Evolutionary conservation across 1,140 invertebrate species (phyloP).

Genomic region (Macrocentrus cingulum): DNA sequence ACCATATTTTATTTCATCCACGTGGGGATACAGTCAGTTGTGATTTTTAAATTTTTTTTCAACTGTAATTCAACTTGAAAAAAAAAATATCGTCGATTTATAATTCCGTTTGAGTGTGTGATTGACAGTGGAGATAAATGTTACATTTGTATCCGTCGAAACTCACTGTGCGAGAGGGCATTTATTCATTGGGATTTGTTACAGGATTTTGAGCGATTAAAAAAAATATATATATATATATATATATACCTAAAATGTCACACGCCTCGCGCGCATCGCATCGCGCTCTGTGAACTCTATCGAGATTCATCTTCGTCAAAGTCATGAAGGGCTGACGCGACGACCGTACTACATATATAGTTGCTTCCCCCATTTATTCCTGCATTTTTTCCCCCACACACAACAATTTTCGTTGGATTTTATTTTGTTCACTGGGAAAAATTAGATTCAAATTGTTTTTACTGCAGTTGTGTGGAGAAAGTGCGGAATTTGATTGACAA

Average conservation of each 20-base stretch:
- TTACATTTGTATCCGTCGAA: slow-evolving; percentile 3
- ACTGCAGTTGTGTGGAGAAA: slow-evolving; percentile 22
- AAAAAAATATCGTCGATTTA: background rate
- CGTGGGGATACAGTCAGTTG: no score
- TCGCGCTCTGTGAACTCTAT: slow-evolving; percentile 34
- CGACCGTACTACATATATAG: background rate
- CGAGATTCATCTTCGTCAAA: slow-evolving; percentile 43
- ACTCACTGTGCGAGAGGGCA: background rate
- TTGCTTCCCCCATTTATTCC: slow-evolving; percentile 3
- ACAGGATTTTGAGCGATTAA: background rate
- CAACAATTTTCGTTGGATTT: no score
- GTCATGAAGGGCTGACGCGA: slow-evolving; percentile 36
- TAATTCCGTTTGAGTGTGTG: background rate
- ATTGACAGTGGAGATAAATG: slow-evolving; percentile 6
- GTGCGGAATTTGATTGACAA: slow-evolving; percentile 5
- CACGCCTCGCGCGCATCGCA: background rate
- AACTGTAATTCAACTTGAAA: no score
- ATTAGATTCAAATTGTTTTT: no score
- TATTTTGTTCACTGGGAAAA: no score
- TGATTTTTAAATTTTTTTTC: no score
- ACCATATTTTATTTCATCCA: no score
- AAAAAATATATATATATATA: background rate
- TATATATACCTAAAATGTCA: slow-evolving; percentile 6
- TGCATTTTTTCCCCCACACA: slow-evolving; percentile 15
- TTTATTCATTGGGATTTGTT: background rate